These are phyloP conservation scores for Enteromius fasciolatus DNA, from an alignment of 2,797 vertebrate genomes.

Conservation along the genomic window DNA sequence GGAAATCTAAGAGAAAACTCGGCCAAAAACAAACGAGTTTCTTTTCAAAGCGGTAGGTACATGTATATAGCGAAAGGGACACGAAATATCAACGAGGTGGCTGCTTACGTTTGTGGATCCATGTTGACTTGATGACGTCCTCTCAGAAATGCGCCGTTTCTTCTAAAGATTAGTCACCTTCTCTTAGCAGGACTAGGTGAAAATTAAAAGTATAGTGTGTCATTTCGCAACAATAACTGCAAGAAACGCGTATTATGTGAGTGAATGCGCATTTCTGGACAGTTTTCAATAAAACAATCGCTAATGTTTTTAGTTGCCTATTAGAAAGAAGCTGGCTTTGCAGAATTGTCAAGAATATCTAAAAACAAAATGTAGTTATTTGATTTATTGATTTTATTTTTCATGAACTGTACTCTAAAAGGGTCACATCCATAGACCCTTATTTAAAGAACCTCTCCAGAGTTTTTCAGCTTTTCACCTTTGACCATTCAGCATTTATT, in stretches of 20 bases:
- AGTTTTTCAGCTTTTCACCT: neutral
- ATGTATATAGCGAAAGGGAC: neutral
- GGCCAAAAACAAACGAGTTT: constrained; percentile 4
- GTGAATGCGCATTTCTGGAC: neutral
- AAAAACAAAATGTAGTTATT: neutral
- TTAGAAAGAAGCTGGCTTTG: neutral
- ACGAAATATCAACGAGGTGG: neutral
- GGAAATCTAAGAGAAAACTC: constrained; percentile 5
- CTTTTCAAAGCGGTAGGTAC: neutral
- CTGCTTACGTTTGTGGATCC: neutral
- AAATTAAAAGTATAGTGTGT: neutral
- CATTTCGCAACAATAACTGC: neutral
- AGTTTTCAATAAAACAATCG: constrained; percentile 13
- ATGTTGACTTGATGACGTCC: neutral
- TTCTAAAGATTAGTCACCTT: neutral
- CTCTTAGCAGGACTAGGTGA: neutral
- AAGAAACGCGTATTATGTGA: neutral
- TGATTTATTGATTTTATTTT: neutral
- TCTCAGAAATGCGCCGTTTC: neutral
- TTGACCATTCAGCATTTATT: neutral
- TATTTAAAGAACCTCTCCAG: neutral
- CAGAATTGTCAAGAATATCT: neutral
- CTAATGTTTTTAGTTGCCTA: neutral
- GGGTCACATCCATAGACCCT: neutral
- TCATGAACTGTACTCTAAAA: neutral